These are phyloP conservation scores for Hemitrygon akajei DNA, from an alignment of 2,797 vertebrate species.

Conservation along the genomic window DNA sequence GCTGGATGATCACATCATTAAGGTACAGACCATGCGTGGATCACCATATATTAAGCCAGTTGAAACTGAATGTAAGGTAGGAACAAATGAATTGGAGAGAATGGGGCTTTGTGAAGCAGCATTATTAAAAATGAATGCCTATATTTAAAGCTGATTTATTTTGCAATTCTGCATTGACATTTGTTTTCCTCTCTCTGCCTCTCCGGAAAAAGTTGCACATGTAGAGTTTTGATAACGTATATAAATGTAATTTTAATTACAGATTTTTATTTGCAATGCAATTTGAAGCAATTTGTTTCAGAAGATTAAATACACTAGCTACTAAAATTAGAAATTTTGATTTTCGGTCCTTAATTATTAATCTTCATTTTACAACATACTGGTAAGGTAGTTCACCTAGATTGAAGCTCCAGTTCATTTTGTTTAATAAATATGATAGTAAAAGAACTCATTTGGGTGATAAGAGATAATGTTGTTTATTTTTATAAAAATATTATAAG, in stretches of 20 bases:
- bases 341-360: background rate
- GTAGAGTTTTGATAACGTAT: background rate
- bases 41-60: slow-evolving; percentile 82
- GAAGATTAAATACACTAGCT: background rate
- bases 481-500: background rate
- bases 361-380: background rate
- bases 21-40: slow-evolving; percentile 81
- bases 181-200: background rate
- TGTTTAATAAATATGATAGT: background rate
- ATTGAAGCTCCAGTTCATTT: background rate
- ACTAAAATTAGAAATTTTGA: background rate
- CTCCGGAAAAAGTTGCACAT: background rate
- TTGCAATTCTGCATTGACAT: background rate
- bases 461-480: background rate
- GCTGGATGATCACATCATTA: slow-evolving; percentile 83
- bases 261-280: background rate
- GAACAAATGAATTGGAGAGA: slow-evolving; percentile 41
- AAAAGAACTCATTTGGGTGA: background rate
- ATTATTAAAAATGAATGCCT: background rate
- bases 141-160: background rate
- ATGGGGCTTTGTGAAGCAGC: background rate
- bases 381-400: background rate
- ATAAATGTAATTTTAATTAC: background rate
- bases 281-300: background rate
- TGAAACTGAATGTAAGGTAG: slow-evolving; percentile 77